Base-by-base conservation (phyloP, 1,140 invertebrate genomes). In the Sarcophaga bullata region DNA sequence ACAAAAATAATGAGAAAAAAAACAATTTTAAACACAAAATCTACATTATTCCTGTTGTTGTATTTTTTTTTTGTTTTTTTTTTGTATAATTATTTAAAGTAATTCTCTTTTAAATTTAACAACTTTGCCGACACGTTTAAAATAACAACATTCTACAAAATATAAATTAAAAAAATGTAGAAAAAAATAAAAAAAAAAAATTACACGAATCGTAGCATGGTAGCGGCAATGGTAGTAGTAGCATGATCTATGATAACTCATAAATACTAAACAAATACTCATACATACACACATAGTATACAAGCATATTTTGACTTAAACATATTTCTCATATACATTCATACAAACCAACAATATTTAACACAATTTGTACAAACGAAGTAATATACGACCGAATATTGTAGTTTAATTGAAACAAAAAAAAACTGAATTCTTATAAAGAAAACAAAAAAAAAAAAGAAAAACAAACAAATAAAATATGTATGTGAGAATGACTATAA, bases 61-160 rank as follows among this genome's bases (percentile, higher is more conserved):
- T 62, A 15, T 62, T 15, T 68, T 68, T 68, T 68, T 37, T 37
- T 4, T 37, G 1, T 37, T 4, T 37, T 37, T 37, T 37, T 37
- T 37, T 37, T 25, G 62, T 25, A 19, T 72, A 19, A 72, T 50
- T 50, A 50, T n/a, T 50, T 50, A 50, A 78, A 78, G 49, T 78
- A 78, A 50, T 78, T 78, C 50, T 48, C 75, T 78, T 78, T 78
- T 78, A 78, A n/a, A 78, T 78, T 78, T 78, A 78, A 78, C 25
- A 48, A 52, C 75, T 78, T 78, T 78, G 19, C 75, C 75, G 48
- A 78, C 75, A 78, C 75, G 75, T 78, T 78, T 52, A 78, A 19
- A 52, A 78, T 78, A 78, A 78, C 75, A 78, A 78, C 75, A 78
- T 78, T n/a, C 48, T 78, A 78, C 62, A 68, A 68, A 68, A 68